Conservation (phyloP, 2,113 vertebrate species). For the Pica pica region DNA sequence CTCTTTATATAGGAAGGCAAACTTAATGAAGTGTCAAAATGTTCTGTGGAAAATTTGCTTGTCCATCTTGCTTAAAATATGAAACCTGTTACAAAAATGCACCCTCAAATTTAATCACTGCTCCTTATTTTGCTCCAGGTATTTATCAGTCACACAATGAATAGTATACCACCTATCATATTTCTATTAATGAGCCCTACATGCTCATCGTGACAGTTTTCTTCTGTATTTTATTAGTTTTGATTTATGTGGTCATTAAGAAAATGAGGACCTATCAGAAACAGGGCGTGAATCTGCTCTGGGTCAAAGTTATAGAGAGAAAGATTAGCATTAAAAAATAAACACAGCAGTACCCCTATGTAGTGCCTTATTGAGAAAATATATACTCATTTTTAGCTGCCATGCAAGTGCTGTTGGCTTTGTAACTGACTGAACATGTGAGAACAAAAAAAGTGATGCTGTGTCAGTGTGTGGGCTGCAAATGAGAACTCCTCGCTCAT, state of each 20-base stretch:
- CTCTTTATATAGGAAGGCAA: constrained; percentile 2
- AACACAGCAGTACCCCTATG: neutral
- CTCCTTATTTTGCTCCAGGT: neutral
- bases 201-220: neutral
- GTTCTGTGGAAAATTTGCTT: neutral
- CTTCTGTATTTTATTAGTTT: neutral
- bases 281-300: neutral
- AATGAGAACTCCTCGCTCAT: constrained; percentile 55
- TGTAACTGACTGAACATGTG: constrained; percentile 46
- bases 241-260: neutral
- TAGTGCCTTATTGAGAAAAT: neutral
- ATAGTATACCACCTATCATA: neutral
- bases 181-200: neutral
- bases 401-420: constrained; percentile 6
- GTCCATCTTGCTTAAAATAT: neutral
- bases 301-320: neutral
- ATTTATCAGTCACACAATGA: neutral
- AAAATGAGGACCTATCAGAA: neutral
- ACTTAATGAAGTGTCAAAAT: constrained; percentile 1
- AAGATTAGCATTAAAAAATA: neutral
- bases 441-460: constrained; percentile 60
- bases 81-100: neutral
- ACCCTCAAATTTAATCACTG: neutral
- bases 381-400: constrained; percentile 17
- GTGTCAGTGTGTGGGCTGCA: constrained; percentile 60